Evolutionary conservation across 2,888 invertebrate genomes (phyloP), one percentile per base, ranked within the genome.

Genomic region (Alsophila aescularia): DNA sequence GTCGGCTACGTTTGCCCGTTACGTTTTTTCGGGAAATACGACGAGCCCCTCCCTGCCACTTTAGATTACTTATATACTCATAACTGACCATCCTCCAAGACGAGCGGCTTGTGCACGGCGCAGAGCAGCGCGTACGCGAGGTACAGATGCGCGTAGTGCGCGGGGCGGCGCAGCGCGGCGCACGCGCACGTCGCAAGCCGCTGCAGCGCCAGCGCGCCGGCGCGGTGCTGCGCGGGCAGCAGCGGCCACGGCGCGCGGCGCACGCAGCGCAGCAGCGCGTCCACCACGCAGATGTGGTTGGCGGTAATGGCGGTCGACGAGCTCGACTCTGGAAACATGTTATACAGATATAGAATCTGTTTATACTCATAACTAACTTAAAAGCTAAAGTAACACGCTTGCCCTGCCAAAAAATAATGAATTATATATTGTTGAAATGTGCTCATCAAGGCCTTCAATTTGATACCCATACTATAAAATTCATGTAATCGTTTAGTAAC

Each of bases 71-170:
- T n/a, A n/a, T n/a, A n/a, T n/a, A n/a, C n/a, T n/a, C n/a, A n/a
- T n/a, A n/a, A n/a, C n/a, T n/a, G 10, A 85, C 85, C 82, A 52
- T 85, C 85, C 1, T 72, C 71, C 21, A 72, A 48, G 10, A 83
- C 77, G 13, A 81, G 67, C 13, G 77, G 71, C 32, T 65, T 53
- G 6, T 70, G 68, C n/a, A 84, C 37, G 1, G 60, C 52, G 0
- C 10, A 34, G 39, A 85, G 69, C 52, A 72, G 53, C 18, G 32
- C 27, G 63, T 72, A 66, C 24, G 85, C 85, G 10, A 83, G 71
- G 53, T 66, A 73, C 66, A 74, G 64, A 67, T 13, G 32, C 4
- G 67, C 70, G 64, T 55, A 61, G 62, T 67, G 80, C 42, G 59
- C 21, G 29, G 67, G 14, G 14, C n/a, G 16, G 36, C 27, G 27